phyloP scores from a whole-genome alignment of 2,797 vertebrate genomes.

The Hybognathus amarus region DNA sequence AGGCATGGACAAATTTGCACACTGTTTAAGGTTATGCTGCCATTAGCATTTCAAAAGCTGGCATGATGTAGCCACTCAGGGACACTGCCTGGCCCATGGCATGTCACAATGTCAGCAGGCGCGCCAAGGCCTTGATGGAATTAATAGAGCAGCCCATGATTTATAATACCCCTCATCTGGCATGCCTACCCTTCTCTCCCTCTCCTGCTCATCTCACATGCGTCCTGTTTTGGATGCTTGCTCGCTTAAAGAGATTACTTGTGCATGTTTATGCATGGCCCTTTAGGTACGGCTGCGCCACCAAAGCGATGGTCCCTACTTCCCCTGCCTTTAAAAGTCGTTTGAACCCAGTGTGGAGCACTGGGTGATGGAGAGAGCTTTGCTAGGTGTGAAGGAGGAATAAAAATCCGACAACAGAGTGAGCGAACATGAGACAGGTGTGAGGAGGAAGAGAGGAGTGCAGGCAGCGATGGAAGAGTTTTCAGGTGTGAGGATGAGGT shows the following conservation, averaged over 20 bases:
- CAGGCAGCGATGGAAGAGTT: conserved; percentile 46
- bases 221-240: conserved; percentile 47
- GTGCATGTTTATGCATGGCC: conserved; percentile 57
- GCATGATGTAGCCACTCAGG: conserved; percentile 68
- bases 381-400: conserved; percentile 25
- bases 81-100: conserved; percentile 71
- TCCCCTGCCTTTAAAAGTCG: conserved; percentile 42
- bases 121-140: conserved; percentile 78
- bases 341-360: conserved; percentile 43
- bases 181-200: conserved; percentile 50
- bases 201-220: conserved; percentile 40
- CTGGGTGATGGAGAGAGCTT: conserved; percentile 10
- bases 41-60: conserved; percentile 86
- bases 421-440: conserved; percentile 29
- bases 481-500: conserved; percentile 48
- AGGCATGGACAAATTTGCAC: conserved; percentile 74
- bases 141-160: conserved; percentile 81
- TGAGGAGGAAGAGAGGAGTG: conserved; percentile 40
- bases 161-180: conserved; percentile 75
- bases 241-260: conserved; percentile 50
- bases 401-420: conserved; percentile 17
- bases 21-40: conserved; percentile 84
- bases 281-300: conserved; percentile 44
- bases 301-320: conserved; percentile 8
- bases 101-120: conserved; percentile 82